Conservation (phyloP, 2,113 vertebrate species). For the Cephalophus harveyi region DNA sequence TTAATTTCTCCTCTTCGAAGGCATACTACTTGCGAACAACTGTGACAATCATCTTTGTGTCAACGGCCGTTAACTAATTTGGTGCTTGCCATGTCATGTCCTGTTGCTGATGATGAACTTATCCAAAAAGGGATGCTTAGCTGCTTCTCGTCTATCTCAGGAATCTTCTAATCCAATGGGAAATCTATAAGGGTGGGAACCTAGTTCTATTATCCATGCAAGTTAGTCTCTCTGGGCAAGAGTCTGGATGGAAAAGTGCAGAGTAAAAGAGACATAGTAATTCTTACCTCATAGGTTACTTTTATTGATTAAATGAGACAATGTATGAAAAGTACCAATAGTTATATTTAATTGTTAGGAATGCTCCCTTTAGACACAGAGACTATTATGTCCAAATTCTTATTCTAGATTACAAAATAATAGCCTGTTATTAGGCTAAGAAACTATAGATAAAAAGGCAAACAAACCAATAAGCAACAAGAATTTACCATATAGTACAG, state of each 20-base stretch:
- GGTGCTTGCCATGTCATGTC: neutral
- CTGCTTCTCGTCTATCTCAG: rapidly evolving
- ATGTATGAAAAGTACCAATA: neutral
- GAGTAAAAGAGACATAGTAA: neutral
- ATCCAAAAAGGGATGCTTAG: neutral
- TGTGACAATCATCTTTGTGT: neutral
- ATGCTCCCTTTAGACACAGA: neutral
- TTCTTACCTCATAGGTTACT: neutral
- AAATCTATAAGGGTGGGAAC: neutral
- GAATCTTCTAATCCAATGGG: neutral
- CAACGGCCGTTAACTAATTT: neutral
- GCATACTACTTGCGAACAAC: neutral
- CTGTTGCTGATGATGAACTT: neutral
- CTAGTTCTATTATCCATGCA: neutral
- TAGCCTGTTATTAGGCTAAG: neutral
- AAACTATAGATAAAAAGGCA: neutral
- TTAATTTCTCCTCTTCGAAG: neutral
- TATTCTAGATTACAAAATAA: neutral
- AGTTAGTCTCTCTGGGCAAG: neutral
- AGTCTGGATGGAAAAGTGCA: neutral
- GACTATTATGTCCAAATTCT: neutral
- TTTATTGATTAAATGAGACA: neutral
- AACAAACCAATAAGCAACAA: neutral
- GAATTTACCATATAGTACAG: neutral
- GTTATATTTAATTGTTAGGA: neutral